phyloP scores from a whole-genome alignment of 2,888 invertebrate species.

The Lymantria monacha region DNA sequence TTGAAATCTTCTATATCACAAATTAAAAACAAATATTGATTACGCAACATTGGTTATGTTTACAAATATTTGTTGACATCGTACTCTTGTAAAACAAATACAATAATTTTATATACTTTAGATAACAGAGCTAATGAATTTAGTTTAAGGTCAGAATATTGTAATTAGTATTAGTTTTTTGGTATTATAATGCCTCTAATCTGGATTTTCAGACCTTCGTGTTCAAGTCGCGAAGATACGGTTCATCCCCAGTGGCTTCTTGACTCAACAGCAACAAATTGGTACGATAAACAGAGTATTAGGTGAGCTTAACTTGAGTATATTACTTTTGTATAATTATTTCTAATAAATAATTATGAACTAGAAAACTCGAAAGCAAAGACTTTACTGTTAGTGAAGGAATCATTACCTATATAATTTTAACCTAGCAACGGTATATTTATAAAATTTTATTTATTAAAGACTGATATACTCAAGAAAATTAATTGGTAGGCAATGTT shows the following conservation, averaged over 20 bases:
- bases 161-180: not conserved
- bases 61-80: constrained; percentile 36
- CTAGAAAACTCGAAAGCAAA: no score
- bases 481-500: no score
- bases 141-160: not conserved
- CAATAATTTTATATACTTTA: not conserved
- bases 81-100: constrained; percentile 23
- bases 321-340: not conserved
- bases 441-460: no score
- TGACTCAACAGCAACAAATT: constrained; percentile 83
- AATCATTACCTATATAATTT: no score
- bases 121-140: not conserved
- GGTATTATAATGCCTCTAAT: not conserved
- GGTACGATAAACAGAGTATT: constrained; percentile 77
- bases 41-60: constrained; percentile 34
- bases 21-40: not conserved
- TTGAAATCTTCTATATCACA: not conserved
- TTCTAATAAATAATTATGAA: no score
- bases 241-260: constrained; percentile 85
- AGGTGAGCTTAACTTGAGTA: constrained; percentile 41
- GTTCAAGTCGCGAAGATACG: constrained; percentile 83
- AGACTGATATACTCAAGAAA: no score
- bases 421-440: no score
- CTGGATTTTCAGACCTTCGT: constrained; percentile 58
- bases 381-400: not conserved